Evolutionary conservation across 2,797 vertebrate genomes (phyloP), one percentile per base, ranked within the genome.

Genomic region (Cuniculus paca): DNA sequence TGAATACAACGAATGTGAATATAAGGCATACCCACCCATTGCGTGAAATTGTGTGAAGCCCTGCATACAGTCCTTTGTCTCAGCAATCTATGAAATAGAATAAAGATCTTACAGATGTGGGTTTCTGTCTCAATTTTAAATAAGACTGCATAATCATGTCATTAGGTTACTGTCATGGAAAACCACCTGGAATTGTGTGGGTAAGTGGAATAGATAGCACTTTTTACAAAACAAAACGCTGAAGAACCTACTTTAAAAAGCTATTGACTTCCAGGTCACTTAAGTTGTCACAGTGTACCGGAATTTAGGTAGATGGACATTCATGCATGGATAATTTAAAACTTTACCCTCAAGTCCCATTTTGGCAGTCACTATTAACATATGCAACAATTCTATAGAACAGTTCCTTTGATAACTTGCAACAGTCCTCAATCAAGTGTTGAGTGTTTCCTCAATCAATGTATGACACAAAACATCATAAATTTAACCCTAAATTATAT

Each of bases 1-100:
- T 90, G n/a, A 92, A 94, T 90, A 93, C 54, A 72, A 48, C 74
- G 54, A 95, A 94, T 63, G 74, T 79, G 75, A 91, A 89, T 52
- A 50, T 60, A 84, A 83, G 83, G 36, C 88, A 93, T 80, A 48
- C 63, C 70, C 52, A 95, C 28, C 63, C 17, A 42, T 60, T 58
- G 48, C 19, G 6, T 74, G 81, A 74, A 72, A 77, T 26, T 77
- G 31, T 56, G 45, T 74, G 68, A 85, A 91, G 75, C 56, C 22
- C 79, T 79, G 26, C 17, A 54, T 88, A 77, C 31, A 81, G 45
- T 26, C 78, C 83, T 95, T 94, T 86, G 74, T 90, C 68, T 85
- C 75, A 34, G 70, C 20, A 50, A 81, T 36, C 50, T 84, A 77
- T 90, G 70, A 60, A 26, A 80, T 22, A 78, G 61, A 86, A 77